Conservation (phyloP, 2,113 vertebrate genomes). For the Vidua chalybeata region DNA sequence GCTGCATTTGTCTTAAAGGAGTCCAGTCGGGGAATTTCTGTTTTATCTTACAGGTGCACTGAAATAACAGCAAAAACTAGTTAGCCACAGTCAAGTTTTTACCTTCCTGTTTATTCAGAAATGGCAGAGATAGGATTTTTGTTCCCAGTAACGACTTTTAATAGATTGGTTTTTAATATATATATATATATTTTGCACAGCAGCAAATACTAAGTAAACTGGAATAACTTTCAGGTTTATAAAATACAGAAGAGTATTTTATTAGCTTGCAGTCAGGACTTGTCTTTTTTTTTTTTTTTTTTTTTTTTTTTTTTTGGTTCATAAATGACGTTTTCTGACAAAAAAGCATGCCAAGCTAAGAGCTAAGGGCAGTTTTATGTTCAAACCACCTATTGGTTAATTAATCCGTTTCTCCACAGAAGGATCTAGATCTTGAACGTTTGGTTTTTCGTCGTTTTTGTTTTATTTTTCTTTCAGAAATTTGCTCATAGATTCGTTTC, state of each 20-base stretch:
- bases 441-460: neutral
- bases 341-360: neutral
- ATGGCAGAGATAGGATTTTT: slow-evolving; percentile 8
- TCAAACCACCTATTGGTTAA: neutral
- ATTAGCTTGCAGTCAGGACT: neutral
- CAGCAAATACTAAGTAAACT: neutral
- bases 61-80: slow-evolving; percentile 59
- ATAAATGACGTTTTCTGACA: too few relatives aligned
- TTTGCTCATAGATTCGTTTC: slow-evolving; percentile 64
- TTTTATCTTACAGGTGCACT: slow-evolving; percentile 81
- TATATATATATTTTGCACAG: neutral
- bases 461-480: neutral
- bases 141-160: slow-evolving; percentile 8
- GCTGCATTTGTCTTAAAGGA: slow-evolving; percentile 73
- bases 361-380: neutral
- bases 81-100: neutral
- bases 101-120: slow-evolving; percentile 20
- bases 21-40: slow-evolving; percentile 64
- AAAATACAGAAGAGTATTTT: neutral
- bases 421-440: neutral
- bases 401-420: neutral
- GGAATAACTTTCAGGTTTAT: neutral
- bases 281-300: neutral
- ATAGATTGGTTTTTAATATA: neutral
- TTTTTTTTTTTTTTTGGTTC: too few relatives aligned